Conservation (phyloP, 2,888 invertebrate species). For the Eilema depressum region DNA sequence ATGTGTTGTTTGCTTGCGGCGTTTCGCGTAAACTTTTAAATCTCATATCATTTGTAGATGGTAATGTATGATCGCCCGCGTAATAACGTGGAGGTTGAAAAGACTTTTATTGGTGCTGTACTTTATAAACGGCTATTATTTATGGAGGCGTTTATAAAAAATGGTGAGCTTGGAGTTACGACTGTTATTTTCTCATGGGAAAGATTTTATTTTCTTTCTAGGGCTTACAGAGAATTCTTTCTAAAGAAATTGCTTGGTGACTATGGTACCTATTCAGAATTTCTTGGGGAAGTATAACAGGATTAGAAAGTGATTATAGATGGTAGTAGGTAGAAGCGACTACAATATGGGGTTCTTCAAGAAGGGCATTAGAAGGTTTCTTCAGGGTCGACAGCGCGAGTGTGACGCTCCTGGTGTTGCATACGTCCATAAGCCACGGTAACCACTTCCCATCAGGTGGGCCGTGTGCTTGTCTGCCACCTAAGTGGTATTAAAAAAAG, state of each 20-base stretch:
- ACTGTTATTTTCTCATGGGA: not conserved
- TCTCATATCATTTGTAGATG: slow-evolving; percentile 22
- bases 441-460: no score
- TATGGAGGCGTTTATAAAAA: not conserved
- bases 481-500: no score
- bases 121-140: slow-evolving; percentile 7
- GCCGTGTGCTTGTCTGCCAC: no score
- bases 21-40: slow-evolving; percentile 26
- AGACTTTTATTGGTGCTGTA: slow-evolving; percentile 2
- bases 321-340: not conserved
- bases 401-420: no score
- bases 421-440: no score
- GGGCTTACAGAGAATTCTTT: not conserved
- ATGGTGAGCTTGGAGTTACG: not conserved
- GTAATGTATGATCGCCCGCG: slow-evolving; percentile 23
- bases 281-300: not conserved
- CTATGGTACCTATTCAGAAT: no score
- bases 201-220: not conserved
- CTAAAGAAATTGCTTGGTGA: no score
- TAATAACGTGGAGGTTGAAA: slow-evolving; percentile 11
- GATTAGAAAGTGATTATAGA: not conserved
- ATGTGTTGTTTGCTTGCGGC: slow-evolving; percentile 28
- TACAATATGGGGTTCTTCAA: no score
- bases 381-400: no score
- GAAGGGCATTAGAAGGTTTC: no score